phyloP scores from a whole-genome alignment of 2,797 vertebrate species.

The Notolabrus celidotus region DNA sequence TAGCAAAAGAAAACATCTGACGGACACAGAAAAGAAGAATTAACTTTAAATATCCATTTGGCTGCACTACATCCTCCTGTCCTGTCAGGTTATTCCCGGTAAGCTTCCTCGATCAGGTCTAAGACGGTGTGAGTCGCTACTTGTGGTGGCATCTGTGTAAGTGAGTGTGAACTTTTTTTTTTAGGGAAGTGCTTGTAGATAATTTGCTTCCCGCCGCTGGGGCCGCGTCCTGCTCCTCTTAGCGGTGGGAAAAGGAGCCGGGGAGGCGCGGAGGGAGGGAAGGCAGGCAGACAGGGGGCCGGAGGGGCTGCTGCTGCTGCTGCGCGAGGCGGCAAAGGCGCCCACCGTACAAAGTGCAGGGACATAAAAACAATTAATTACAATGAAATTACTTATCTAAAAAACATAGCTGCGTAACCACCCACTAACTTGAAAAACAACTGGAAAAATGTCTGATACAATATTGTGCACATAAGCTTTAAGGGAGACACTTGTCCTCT shows the following conservation, averaged over 20 bases:
- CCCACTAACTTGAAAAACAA: no score
- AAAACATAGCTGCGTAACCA: background rate
- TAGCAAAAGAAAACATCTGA: background rate
- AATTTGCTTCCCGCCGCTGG: conserved; percentile 84
- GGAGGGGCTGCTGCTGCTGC: conserved; percentile 60
- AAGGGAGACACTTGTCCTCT: no score
- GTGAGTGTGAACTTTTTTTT: conserved; percentile 76
- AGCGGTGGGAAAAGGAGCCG: conserved; percentile 83
- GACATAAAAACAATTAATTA: background rate
- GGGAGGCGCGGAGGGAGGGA: conserved; percentile 82
- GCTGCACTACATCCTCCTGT: conserved; percentile 46
- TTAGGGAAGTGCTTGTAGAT: conserved; percentile 72
- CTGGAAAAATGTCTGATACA: no score
- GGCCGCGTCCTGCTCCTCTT: conserved; percentile 84
- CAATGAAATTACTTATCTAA: background rate
- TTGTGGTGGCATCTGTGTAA: conserved; percentile 73
- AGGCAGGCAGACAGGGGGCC: conserved; percentile 45
- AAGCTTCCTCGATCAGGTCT: conserved; percentile 53
- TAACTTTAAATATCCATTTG: conserved; percentile 50
- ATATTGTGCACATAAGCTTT: no score
- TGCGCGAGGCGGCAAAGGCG: conserved; percentile 58
- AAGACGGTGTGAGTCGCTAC: conserved; percentile 66
- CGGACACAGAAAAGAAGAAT: background rate
- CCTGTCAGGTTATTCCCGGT: conserved; percentile 57
- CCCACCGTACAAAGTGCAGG: conserved; percentile 22